Conservation (phyloP, 2,113 vertebrate species). For the Rallus limicola region DNA sequence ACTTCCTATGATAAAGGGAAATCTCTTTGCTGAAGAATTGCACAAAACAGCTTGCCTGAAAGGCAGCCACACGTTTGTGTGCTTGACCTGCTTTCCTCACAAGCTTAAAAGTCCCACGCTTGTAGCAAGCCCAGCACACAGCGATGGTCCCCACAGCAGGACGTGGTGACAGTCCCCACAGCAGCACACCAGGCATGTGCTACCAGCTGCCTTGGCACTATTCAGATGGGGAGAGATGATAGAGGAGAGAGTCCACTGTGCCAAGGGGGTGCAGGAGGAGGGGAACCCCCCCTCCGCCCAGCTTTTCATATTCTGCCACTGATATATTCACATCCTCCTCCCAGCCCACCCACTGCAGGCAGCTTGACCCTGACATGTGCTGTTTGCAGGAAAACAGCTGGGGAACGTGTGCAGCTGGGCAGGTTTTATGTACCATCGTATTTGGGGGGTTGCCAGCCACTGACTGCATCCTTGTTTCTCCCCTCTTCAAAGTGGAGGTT, state of each 20-base stretch:
- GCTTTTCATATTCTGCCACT: background rate
- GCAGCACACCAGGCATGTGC: too few species aligned
- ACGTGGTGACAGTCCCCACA: too few species aligned
- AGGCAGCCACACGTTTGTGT: background rate
- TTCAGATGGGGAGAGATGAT: accelerated
- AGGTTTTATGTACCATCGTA: background rate
- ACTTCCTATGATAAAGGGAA: background rate
- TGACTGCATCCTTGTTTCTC: background rate
- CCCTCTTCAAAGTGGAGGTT: background rate
- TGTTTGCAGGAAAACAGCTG: background rate
- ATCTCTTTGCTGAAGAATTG: background rate
- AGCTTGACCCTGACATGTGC: background rate
- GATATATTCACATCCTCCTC: background rate
- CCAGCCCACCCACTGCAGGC: background rate
- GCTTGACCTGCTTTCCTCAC: conserved; percentile 33
- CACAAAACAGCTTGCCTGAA: background rate
- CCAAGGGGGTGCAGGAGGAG: background rate
- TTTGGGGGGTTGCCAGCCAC: background rate
- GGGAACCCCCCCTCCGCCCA: too few species aligned
- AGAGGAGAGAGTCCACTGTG: accelerated
- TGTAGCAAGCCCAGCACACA: background rate
- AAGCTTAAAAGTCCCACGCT: background rate
- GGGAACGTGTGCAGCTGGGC: background rate
- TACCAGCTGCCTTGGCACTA: accelerated
- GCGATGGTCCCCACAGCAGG: too few species aligned